Base-by-base conservation (phyloP, 2,113 vertebrate genomes). In the Epinephelus fuscoguttatus region DNA sequence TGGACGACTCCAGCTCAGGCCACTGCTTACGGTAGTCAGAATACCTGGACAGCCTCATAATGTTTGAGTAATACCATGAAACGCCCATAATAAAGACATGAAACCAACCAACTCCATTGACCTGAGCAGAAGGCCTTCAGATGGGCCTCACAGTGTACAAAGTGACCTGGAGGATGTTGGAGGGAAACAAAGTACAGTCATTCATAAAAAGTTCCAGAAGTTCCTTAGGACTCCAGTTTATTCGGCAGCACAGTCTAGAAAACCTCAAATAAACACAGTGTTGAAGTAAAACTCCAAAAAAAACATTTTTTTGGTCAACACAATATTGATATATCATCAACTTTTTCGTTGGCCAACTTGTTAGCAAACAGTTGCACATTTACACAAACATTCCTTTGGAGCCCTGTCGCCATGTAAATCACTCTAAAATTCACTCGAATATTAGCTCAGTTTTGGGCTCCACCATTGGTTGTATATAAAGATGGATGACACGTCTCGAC, bases 131-230 rank as follows among this genome's bases (percentile, higher is more conserved):
- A 27, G 25, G 40, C 10, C 59, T 33, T 11, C 0, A 33, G 66
- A 64, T 61, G 8, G 21, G 69, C 57, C 68, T 53, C 33, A 56
- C 6, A 23, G 10, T 33, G 17, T 25, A 9, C 13, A n/a, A 15
- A 56, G 37, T 13, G 23, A 23, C 27, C 27, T 11, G 4, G 64
- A 25, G 19, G 59, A 80, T 68, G n/a, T 33, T 57, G 67, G 30
- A 63, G 17, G 23, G 1, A 4, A 30, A 77, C 18, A 72, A 40
- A 55, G 50, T 15, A 17, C 18, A 62, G 3, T 37, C 27, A 61
- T 14, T 27, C 17, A 27, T 56, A 49, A 25, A 81, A 77, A 55
- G 33, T 67, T 69, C 15, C 66, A 55, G 45, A n/a, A 18, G 40
- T 60, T 33, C 15, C 3, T 5, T 10, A 59, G 21, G 14, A 23